Conservation (phyloP, 2,797 vertebrate species). For the Poecilia velifera region DNA sequence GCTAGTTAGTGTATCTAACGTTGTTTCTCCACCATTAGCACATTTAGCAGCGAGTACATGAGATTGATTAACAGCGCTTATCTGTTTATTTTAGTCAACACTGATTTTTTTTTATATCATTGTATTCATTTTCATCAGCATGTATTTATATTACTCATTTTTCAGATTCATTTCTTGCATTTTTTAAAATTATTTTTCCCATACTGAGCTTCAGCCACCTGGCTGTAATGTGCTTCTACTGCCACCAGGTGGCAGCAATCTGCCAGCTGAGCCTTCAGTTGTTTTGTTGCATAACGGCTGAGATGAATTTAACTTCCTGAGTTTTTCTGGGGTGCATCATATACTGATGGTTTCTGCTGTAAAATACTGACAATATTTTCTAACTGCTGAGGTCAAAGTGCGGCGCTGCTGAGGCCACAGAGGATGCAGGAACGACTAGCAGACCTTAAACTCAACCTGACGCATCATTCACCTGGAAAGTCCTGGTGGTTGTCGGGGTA, state of each 20-base stretch:
- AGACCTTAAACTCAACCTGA: not conserved
- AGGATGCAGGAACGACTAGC: not conserved
- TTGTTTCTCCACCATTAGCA: too few relatives aligned
- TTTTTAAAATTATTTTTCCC: too few relatives aligned
- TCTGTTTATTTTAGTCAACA: not conserved
- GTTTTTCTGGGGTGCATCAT: not conserved
- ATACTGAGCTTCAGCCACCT: not conserved
- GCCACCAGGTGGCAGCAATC: not conserved
- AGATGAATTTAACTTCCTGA: not conserved
- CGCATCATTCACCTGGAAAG: conserved; percentile 84
- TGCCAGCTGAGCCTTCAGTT: not conserved
- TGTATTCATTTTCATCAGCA: too few relatives aligned
- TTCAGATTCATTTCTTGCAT: not conserved
- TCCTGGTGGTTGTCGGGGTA: conserved; percentile 99
- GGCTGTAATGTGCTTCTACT: not conserved
- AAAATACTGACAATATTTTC: not conserved
- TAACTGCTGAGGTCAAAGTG: too few relatives aligned
- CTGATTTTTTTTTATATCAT: not conserved
- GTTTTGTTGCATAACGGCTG: not conserved
- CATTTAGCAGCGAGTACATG: too few relatives aligned
- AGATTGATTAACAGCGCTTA: too few relatives aligned
- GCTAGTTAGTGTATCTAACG: too few relatives aligned
- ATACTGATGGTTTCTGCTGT: not conserved
- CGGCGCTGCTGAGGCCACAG: too few relatives aligned
- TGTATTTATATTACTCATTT: not conserved